Percentiles rank a stretch among this genome's conserved stretches.
Conservation (phyloP, 2,113 vertebrate species). For the Cebus imitator region DNA sequence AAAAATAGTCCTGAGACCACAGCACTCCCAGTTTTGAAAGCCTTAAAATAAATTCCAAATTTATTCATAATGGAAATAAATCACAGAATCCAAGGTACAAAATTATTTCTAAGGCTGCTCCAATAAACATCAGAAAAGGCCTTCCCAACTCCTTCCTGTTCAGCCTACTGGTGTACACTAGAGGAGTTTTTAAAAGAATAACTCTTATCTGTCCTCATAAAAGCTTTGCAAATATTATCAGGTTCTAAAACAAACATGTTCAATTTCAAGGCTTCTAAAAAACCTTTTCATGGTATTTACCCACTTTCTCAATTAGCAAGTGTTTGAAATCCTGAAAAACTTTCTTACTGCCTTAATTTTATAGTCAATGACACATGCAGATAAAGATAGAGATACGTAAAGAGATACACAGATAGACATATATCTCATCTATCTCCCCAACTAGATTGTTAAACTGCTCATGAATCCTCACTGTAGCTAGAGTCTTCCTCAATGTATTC, state of each 20-base stretch:
- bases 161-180: not conserved
- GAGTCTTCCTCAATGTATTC: not conserved
- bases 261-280: constrained; percentile 38
- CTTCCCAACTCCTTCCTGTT: constrained; percentile 19
- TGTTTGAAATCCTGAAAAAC: not conserved
- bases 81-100: constrained; percentile 54
- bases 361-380: not conserved
- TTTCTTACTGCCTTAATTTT: constrained; percentile 4
- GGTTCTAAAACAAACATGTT: constrained; percentile 5
- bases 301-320: constrained; percentile 30
- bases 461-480: not conserved
- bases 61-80: constrained; percentile 68
- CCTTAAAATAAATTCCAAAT: constrained; percentile 61
- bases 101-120: constrained; percentile 52
- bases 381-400: not conserved
- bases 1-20: constrained; percentile 65
- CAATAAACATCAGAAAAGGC: constrained; percentile 51
- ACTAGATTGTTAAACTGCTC: not conserved
- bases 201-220: not conserved
- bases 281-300: constrained; percentile 24
- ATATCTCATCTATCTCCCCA: not conserved
- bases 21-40: constrained; percentile 45
- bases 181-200: not conserved
- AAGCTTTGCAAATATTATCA: not conserved
- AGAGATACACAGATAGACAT: not conserved